These are phyloP conservation scores for Triplophysa dalaica DNA, from an alignment of 2,113 vertebrate genomes.

Conservation along the genomic window DNA sequence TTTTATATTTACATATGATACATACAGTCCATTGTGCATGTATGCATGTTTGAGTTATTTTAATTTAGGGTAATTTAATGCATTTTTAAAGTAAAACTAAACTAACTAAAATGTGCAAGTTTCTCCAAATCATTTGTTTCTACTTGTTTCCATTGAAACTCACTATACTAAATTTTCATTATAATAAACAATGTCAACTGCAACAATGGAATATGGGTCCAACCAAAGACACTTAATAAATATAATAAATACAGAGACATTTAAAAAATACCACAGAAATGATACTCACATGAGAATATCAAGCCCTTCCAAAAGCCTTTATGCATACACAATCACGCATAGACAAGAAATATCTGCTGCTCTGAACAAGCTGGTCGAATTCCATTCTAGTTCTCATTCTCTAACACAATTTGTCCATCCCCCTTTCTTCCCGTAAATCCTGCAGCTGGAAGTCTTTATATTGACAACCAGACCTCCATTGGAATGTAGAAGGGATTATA, in stretches of 20 bases:
- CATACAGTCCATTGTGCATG: no score
- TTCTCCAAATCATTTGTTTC: no score
- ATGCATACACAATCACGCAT: background rate
- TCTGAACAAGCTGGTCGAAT: background rate
- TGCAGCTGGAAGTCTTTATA: constrained; percentile 42
- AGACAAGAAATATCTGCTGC: background rate
- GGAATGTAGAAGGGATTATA: constrained; percentile 14
- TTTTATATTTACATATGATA: no score
- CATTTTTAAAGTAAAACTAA: no score
- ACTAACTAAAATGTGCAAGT: no score
- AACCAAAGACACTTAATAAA: background rate
- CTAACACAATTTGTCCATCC: constrained; percentile 10
- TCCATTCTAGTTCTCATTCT: background rate
- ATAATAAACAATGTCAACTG: no score
- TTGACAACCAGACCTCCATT: background rate
- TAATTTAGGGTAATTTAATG: no score
- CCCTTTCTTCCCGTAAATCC: constrained; percentile 45
- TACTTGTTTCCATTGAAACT: no score
- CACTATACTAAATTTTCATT: no score
- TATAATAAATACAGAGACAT: background rate
- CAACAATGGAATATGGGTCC: no score
- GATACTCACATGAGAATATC: background rate
- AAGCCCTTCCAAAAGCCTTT: background rate
- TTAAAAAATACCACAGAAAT: background rate
- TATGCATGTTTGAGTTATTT: no score